Evolutionary conservation across 2,113 vertebrate species (phyloP).

Genomic region (Paracanthobrama guichenoti): DNA sequence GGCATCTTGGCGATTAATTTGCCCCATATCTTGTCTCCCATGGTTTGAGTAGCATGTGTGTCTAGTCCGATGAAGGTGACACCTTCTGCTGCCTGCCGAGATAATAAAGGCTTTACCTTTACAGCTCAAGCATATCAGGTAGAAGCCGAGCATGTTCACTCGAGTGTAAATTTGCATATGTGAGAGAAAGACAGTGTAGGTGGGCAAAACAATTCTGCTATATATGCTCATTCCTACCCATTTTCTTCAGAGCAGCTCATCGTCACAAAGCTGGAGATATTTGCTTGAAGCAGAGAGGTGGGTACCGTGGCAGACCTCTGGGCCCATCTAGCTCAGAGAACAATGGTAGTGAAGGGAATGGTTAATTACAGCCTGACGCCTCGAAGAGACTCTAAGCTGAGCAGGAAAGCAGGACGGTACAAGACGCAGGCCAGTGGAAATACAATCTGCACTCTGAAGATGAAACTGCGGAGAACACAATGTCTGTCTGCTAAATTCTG

Average conservation of each 20-base stretch:
- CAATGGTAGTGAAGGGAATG: constrained; percentile 29
- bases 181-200: constrained; percentile 41
- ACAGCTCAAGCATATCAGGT: constrained; percentile 74
- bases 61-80: constrained; percentile 94
- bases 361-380: constrained; percentile 52
- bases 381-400: constrained; percentile 29
- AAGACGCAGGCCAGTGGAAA: not conserved
- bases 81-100: constrained; percentile 85
- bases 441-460: not conserved
- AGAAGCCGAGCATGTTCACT: constrained; percentile 56
- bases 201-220: constrained; percentile 18
- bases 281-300: constrained; percentile 55
- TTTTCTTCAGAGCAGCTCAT: constrained; percentile 59
- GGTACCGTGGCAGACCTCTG: not conserved
- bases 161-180: not conserved
- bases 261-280: constrained; percentile 68
- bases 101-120: constrained; percentile 82
- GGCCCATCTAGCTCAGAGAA: not conserved
- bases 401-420: not conserved
- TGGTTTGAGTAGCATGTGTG: constrained; percentile 85
- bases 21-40: constrained; percentile 91
- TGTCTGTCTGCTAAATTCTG: constrained; percentile 45
- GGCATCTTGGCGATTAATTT: constrained; percentile 85
- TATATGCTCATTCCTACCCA: constrained; percentile 59
- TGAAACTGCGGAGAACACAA: not conserved